These are phyloP conservation scores for Ophioninae sp. DNA, from an alignment of 2,888 invertebrate genomes.

Conservation along the genomic window DNA sequence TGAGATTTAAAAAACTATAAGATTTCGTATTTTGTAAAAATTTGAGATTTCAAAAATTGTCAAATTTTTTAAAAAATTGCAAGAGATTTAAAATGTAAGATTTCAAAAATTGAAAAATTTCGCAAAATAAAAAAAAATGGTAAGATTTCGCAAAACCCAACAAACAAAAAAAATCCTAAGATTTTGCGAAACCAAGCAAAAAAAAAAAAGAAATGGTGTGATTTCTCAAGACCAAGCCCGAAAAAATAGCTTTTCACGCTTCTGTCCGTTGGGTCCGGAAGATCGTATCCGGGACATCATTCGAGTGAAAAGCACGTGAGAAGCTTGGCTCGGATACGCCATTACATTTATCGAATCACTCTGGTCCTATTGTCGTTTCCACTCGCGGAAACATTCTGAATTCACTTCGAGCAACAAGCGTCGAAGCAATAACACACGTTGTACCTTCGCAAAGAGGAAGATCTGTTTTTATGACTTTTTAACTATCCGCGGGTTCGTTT, in stretches of 20 bases:
- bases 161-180: background rate
- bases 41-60: no score
- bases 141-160: background rate
- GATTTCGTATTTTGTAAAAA: no score
- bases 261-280: constrained; percentile 31
- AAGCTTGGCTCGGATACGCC: constrained; percentile 45
- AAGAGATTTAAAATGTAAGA: no score
- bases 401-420: constrained; percentile 39
- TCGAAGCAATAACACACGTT: constrained; percentile 56
- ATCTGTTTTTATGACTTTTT: constrained; percentile 31
- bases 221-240: background rate
- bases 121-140: no score
- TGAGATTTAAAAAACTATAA: no score
- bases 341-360: constrained; percentile 62
- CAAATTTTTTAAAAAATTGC: no score
- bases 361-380: constrained; percentile 57
- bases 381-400: constrained; percentile 49
- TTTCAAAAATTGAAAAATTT: no score
- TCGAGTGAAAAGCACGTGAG: constrained; percentile 16
- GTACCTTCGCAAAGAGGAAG: constrained; percentile 24
- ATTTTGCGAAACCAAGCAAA: background rate
- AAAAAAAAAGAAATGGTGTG: background rate
- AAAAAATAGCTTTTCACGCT: constrained; percentile 19
- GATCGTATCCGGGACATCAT: constrained; percentile 44
- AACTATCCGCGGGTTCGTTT: background rate